Conservation (phyloP, 2,888 invertebrate species). For the Alcis repandata region DNA sequence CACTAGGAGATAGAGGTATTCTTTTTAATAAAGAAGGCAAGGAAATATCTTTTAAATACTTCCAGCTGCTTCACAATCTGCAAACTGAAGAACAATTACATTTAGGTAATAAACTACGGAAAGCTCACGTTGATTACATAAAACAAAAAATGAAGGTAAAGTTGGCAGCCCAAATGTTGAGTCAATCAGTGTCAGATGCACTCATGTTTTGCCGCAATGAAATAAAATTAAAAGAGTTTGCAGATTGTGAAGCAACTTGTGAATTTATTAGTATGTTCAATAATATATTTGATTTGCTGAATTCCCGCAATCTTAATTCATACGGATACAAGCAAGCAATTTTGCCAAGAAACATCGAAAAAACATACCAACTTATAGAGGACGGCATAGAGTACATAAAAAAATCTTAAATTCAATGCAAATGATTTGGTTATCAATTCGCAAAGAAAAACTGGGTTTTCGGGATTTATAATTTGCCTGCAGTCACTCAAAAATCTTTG, state of each 20-base stretch:
- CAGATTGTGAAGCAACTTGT: not conserved
- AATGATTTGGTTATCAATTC: too few species aligned
- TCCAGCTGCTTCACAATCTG: not conserved
- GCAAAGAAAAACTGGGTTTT: too few species aligned
- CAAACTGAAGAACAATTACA: not conserved
- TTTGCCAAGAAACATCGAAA: too few species aligned
- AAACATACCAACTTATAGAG: too few species aligned
- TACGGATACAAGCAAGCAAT: too few species aligned
- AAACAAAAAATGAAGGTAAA: slow-evolving; percentile 2
- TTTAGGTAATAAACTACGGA: not conserved
- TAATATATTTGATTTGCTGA: slow-evolving; percentile 1
- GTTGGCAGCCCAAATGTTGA: not conserved
- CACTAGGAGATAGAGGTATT: not conserved
- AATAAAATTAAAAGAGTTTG: not conserved
- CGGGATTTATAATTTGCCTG: too few species aligned
- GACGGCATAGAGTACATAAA: too few species aligned
- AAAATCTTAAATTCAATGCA: too few species aligned
- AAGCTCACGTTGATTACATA: not conserved
- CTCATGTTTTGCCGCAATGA: not conserved
- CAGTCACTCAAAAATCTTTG: not conserved
- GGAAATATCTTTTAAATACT: not conserved
- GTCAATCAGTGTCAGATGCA: not conserved
- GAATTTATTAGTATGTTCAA: slow-evolving; percentile 3
- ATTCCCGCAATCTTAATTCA: not conserved
- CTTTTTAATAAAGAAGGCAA: not conserved